Percentiles rank a stretch among this genome's conserved stretches.
Evolutionary conservation across 2,888 invertebrate genomes (phyloP).

Genomic region (Ariolimax columbianus): DNA sequence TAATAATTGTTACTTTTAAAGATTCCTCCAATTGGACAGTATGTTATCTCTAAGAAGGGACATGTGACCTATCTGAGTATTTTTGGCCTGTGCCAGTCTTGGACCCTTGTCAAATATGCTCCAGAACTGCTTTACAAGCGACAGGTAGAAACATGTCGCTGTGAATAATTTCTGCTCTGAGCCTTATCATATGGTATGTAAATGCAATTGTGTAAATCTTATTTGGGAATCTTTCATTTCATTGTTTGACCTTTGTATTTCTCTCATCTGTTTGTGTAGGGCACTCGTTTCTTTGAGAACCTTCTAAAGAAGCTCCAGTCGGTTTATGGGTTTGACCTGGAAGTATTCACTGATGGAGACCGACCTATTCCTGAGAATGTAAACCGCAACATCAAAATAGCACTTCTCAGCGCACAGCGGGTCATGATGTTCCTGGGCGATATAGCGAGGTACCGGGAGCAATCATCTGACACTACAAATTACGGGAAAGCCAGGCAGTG

Average conservation of each 20-base stretch:
- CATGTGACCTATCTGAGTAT: too few relatives aligned
- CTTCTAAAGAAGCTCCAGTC: constrained; percentile 87
- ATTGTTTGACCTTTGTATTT: neutral
- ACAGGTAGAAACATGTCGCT: too few relatives aligned
- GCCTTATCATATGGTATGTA: too few relatives aligned
- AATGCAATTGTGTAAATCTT: too few relatives aligned
- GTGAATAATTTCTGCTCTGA: too few relatives aligned
- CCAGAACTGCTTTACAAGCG: too few relatives aligned
- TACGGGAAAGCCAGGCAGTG: constrained; percentile 88
- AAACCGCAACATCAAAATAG: constrained; percentile 84
- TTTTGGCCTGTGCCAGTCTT: too few relatives aligned
- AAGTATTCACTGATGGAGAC: constrained; percentile 73
- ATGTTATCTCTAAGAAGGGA: too few relatives aligned
- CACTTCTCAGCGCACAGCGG: constrained; percentile 91
- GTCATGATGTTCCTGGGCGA: constrained; percentile 94
- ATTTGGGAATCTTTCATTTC: too few relatives aligned
- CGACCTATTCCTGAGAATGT: constrained; percentile 79
- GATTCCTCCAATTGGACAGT: too few relatives aligned
- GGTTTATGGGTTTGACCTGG: constrained; percentile 86
- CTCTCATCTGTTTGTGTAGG: constrained; percentile 66
- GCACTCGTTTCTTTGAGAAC: constrained; percentile 85
- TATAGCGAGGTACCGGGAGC: constrained; percentile 92
- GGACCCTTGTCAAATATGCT: too few relatives aligned
- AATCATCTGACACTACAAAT: constrained; percentile 88
- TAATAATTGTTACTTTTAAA: too few relatives aligned